Base-by-base conservation (phyloP, 2,888 invertebrate genomes). In the Willowsia nigromaculata region DNA sequence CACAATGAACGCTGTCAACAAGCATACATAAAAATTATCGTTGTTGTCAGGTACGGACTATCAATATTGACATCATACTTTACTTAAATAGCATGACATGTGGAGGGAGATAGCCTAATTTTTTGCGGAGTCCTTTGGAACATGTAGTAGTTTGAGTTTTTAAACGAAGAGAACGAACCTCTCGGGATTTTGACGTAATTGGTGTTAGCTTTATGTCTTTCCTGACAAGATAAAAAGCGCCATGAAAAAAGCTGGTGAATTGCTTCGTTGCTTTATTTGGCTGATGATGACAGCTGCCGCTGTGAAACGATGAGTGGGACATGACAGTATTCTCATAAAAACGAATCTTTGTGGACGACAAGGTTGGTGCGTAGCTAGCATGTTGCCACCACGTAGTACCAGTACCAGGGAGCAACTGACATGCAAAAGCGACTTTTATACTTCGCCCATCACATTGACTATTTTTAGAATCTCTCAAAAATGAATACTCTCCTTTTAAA, bases 161-260 rank as follows among this genome's bases (percentile, higher is more conserved):
- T 37, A 68, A 68, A 68, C n/a, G 68, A 68, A 68, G 40, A 43
- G 27, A 47, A 25, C 27, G 25, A 27, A 47, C n/a, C 65, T 65
- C 71, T 71, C 18, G 84, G 71, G 71, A 84, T 76, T 85, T 85
- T 37, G 59, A 84, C 56, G 84, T 84, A 84, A 71, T 84, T 84
- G 85, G 85, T 76, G 85, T 76, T 85, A 59, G 76, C 85, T 85
- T 85, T 59, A 76, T 76, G 47, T 85, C 85, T 59, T 84, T 43
- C 59, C 43, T 85, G 85, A 76, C 76, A 59, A 76, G 76, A 85
- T 59, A 76, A 85, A 84, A 84, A 83, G 56, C 25, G 43, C 25
- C 56, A 27, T 56, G 74, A 74, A 74, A 84, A 40, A n/a, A n/a
- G 30, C 33, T 65, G 30, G n/a, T 30, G n/a, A 13, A 3, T 15